Evolutionary conservation across 2,113 vertebrate species (phyloP).

Genomic region (Dromiciops gliroides): DNA sequence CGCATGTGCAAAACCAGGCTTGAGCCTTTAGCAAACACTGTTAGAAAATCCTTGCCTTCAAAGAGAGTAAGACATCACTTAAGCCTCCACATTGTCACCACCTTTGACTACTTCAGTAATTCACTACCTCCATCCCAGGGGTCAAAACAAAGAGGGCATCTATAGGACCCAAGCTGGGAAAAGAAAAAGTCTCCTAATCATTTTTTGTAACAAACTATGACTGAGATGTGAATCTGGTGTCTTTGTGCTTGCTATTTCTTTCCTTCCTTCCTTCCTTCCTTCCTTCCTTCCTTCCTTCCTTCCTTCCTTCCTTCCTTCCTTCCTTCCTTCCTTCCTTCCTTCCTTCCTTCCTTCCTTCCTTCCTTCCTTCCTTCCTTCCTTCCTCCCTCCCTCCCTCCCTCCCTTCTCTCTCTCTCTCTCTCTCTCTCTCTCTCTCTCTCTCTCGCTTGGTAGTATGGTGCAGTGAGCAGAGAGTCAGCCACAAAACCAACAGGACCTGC

Average conservation of each 20-base stretch:
- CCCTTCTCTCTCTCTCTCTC: too few species aligned
- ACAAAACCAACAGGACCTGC: not conserved
- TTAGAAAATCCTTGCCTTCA: not conserved
- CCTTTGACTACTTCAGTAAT: not conserved
- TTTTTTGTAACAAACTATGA: not conserved
- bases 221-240: not conserved
- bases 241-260: not conserved
- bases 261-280: too few species aligned
- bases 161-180: not conserved
- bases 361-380: too few species aligned
- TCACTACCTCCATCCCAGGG: not conserved
- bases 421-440: too few species aligned
- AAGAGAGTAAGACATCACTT: not conserved
- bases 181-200: not conserved
- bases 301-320: too few species aligned
- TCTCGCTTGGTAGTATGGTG: not conserved
- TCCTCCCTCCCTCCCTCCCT: too few species aligned
- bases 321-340: too few species aligned
- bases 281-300: too few species aligned
- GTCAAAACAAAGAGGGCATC: slow-evolving; percentile 7
- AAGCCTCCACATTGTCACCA: not conserved
- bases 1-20: not conserved
- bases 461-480: not conserved
- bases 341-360: too few species aligned
- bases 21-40: not conserved